A percentile compares a stretch with the other conserved stretches of the same genome.
Evolutionary conservation across 2,888 invertebrate genomes (phyloP).

Genomic region (Cephus spinipes): DNA sequence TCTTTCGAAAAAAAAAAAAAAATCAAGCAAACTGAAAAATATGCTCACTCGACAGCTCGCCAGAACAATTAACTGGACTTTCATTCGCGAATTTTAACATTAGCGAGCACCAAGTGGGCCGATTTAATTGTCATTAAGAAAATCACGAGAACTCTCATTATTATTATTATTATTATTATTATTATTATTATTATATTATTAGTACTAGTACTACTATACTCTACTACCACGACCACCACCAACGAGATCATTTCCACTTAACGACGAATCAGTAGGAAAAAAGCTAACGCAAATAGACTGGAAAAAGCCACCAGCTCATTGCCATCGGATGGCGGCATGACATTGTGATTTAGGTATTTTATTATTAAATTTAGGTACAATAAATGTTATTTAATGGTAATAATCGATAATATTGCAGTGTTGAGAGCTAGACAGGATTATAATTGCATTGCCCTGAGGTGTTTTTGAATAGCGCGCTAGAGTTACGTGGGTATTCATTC

Average conservation of each 20-base stretch:
- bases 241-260: not conserved
- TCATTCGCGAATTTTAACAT: not conserved
- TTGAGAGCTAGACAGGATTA: constrained; percentile 42
- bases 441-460: constrained; percentile 4
- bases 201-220: not conserved
- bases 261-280: not conserved
- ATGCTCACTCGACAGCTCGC: not conserved
- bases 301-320: constrained; percentile 25
- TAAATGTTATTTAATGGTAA: constrained; percentile 63
- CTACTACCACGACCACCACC: not conserved
- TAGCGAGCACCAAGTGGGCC: not conserved
- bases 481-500: not conserved
- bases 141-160: constrained; percentile 4
- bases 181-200: not conserved
- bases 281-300: constrained; percentile 13
- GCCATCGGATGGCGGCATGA: constrained; percentile 44
- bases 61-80: not conserved
- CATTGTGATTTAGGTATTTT: constrained; percentile 64
- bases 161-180: not conserved
- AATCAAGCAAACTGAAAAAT: not conserved
- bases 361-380: constrained; percentile 60
- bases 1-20: not conserved
- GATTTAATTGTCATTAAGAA: constrained; percentile 18
- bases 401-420: constrained; percentile 53
- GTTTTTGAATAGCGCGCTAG: not conserved